Base-by-base conservation (phyloP, 2,113 vertebrate genomes). In the Xiphias gladius region DNA sequence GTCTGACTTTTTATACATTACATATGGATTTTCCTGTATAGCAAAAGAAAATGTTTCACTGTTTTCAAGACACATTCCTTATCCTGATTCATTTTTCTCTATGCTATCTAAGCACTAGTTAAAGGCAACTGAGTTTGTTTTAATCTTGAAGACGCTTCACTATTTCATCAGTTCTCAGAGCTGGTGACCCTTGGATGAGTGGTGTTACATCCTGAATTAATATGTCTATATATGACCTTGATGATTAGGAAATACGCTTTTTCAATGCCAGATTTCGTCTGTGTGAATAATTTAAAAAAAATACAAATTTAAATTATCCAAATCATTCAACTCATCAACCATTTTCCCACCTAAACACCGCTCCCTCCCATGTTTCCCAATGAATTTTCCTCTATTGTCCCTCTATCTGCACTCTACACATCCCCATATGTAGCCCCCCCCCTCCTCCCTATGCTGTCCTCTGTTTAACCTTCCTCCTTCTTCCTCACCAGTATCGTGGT, bases 1-100 rank as follows among this genome's bases (percentile, higher is more conserved):
- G 85, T 99, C 98, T 1, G 99, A 99, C 86, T 99, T 99, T 93
- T 95, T 97, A 78, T 97, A 94, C 98, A 99, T 99, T 87, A 99
- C 97, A 8, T 99, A 99, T 1, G 99, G 99, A 86, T 99, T 98
- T 90, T 99, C 99, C 99, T 99, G 87, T 10, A 76, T 14, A 76
- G 39, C 57, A 79, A 73, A 82, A 67, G 11, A 77, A 77, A 78
- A 37, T 7, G 9, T 46, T 73, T 70, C 9, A 48, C 0, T 0
- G 19, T 37, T 66, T 66, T 72, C 16, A 59, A 5, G 11, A 30
- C 2, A 65, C 20, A 52, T 75, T 75, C 28, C 32, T 64, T 22
- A 52, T 26, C 48, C 3, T 68, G 37, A 57, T 67, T 32, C 0
- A 7, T 50, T 8, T 6, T 43, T 41, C 4, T 41, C 0, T 9